phyloP scores from a whole-genome alignment of 2,113 vertebrate genomes.

The Callaeas wilsoni region DNA sequence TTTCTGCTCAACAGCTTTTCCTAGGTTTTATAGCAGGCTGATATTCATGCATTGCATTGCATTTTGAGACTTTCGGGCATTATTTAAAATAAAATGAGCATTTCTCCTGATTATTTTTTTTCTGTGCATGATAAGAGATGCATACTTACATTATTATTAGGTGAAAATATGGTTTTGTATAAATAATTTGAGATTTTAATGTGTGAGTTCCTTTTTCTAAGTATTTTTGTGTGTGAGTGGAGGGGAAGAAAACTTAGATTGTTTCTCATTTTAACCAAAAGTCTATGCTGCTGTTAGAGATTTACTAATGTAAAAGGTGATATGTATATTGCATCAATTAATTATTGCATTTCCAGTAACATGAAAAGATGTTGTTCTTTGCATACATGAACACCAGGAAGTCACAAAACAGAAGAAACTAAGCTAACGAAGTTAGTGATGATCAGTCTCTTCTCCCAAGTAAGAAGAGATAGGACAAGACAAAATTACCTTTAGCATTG shows the following conservation, averaged over 20 bases:
- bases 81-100: not conserved
- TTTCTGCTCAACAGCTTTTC: slow-evolving; percentile 6
- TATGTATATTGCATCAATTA: not conserved
- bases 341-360: not conserved
- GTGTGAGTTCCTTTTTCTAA: not conserved
- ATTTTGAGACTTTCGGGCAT: not conserved
- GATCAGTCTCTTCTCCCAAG: not conserved
- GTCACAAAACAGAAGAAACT: not conserved
- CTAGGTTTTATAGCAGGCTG: not conserved
- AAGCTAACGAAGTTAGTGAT: not conserved
- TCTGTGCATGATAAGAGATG: not conserved
- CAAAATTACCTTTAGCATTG: not conserved
- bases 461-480: not conserved
- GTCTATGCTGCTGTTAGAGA: not conserved
- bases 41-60: not conserved
- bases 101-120: not conserved
- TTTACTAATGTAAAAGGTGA: not conserved
- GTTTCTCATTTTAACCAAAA: not conserved
- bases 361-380: not conserved
- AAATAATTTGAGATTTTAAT: not conserved
- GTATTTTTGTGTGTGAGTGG: not conserved
- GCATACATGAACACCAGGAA: not conserved
- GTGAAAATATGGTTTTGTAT: not conserved
- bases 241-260: not conserved
- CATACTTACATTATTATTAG: not conserved